These are phyloP conservation scores for Stenodema calcarata DNA, from an alignment of 2,888 invertebrate species.

Conservation along the genomic window DNA sequence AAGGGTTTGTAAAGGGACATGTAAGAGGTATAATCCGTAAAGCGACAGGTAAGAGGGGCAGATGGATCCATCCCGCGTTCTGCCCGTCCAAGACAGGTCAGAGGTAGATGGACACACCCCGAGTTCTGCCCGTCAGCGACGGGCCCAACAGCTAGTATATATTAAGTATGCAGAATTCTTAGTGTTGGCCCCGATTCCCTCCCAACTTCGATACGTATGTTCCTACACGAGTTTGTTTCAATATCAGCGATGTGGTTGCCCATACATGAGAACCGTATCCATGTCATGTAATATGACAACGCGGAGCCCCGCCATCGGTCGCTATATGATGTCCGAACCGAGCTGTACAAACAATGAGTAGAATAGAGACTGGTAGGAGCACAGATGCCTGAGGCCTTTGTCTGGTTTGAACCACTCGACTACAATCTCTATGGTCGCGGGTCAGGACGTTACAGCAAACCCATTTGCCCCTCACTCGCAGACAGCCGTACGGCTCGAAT, in stretches of 20 bases:
- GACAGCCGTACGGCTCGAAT: neutral
- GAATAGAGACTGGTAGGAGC: neutral
- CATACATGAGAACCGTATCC: neutral
- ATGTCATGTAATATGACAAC: neutral
- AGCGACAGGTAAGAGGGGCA: too few relatives aligned
- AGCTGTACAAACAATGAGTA: neutral
- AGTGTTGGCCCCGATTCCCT: too few relatives aligned
- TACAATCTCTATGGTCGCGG: neutral
- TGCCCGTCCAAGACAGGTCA: too few relatives aligned
- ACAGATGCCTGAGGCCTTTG: neutral
- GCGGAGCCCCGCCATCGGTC: neutral
- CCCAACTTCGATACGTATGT: too few relatives aligned
- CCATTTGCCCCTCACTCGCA: neutral
- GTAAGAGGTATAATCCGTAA: too few relatives aligned
- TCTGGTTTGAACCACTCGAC: neutral
- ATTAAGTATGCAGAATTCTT: too few relatives aligned
- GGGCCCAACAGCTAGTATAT: too few relatives aligned
- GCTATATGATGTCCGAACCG: neutral
- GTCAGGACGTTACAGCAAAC: neutral
- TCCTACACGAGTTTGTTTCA: too few relatives aligned
- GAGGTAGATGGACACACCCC: too few relatives aligned
- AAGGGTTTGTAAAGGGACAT: too few relatives aligned
- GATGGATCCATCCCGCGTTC: too few relatives aligned
- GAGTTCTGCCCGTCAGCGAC: too few relatives aligned
- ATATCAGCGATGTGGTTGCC: neutral